Evolutionary conservation across 2,113 vertebrate species (phyloP), one percentile per base, ranked within the genome.

Genomic region (Saccopteryx bilineata): DNA sequence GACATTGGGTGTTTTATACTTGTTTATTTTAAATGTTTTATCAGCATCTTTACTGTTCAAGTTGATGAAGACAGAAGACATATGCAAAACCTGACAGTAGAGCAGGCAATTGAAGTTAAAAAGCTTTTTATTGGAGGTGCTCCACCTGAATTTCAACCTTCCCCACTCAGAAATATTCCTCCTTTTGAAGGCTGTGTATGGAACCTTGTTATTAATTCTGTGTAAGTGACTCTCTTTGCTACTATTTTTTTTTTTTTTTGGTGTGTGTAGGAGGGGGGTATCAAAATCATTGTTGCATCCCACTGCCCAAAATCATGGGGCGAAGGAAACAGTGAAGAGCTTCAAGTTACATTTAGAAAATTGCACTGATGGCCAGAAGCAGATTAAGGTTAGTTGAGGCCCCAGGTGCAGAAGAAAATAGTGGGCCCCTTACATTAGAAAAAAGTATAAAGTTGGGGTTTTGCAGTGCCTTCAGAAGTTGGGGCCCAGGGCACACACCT

Each of bases 141-240:
- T 68, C 98, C 99, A 4, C 72, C 98, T 10, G 98, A 98, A 14
- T 98, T 99, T 83, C 99, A 99, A 78, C 98, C 96, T 81, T 97
- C 94, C 0, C 98, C 99, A 18, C 97, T 99, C 98, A 98, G 99
- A 94, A 99, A 97, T 75, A 99, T 99, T 78, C 97, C 99, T 74
- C 98, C 99, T 1, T 99, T 99, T 95, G 98, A 99, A 93, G 99
- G 99, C 90, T 99, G 99, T 46, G 99, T 99, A 69, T 99, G 99
- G 99, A 99, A 99, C 95, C 99, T 99, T 52, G 99, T 99, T 95
- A 98, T 99, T 97, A 99, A 99, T 92, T 97, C 99, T 68, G 96
- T 98, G 99, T 99, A 98, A 97, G 99, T 98, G 61, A 72, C 50
- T 95, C 28, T 74, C 31, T n/a, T 26, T 24, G 18, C 24, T 66